Evolutionary conservation across 2,888 invertebrate genomes (phyloP), one percentile per base, ranked within the genome.

Genomic region (Tipula unca): DNA sequence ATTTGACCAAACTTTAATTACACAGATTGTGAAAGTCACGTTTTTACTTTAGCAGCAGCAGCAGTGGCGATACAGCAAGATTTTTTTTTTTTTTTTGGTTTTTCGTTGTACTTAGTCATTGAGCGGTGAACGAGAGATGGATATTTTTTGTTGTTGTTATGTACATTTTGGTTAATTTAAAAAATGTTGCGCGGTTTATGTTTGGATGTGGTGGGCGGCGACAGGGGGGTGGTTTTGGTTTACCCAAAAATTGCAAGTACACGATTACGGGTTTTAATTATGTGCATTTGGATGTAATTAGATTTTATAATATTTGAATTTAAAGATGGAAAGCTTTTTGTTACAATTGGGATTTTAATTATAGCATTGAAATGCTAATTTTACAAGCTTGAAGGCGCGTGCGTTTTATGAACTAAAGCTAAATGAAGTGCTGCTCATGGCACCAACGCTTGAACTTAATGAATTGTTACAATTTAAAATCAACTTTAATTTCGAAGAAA

Each of bases 1-100:
- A 69, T 69, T 69, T 25, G 69, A 69, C 69, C 69, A 69, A 69
- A 69, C 69, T 69, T 48, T 69, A 69, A 69, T 69, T 69, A 69
- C 69, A 69, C 10, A 25, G 69, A 69, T 69, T 69, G 69, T 69
- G 69, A 69, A 69, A 69, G 69, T 69, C 69, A 69, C 69, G 69
- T 69, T 69, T 69, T 69, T 69, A 25, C 69, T 69, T 69, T 69
- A 48, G 48, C 17, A 5, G 20, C 39, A 10, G 6, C 3, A 69
- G 69, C 14, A 69, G 10, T 69, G n/a, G 13, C 69, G n/a, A 4
- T 39, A 25, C 69, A 25, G 20, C 10, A 54, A 5, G 17, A 54
- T 17, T 17, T 3, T 3, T 3, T 48, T n/a, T 48, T 32, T 6
- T 48, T 48, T 48, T 48, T 48, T 3, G 48, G n/a, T 48, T n/a